Evolutionary conservation across 2,797 vertebrate genomes (phyloP), one percentile per base, ranked within the genome.

Genomic region (Artibeus lituratus): DNA sequence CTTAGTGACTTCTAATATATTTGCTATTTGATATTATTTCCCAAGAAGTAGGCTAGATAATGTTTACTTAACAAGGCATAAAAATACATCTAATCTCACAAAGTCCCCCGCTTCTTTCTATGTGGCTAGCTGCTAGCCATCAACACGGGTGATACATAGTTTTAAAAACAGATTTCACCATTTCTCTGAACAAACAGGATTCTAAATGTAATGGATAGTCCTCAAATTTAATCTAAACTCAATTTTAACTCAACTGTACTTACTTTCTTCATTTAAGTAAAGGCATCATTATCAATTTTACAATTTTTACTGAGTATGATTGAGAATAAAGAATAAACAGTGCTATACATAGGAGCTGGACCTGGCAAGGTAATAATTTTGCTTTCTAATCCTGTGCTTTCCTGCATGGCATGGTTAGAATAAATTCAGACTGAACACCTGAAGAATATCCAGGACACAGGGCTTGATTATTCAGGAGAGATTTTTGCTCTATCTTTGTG

Each of bases 11-110:
- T 92, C 62, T 10, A 69, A 53, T 39, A 65, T 53, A 53, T 67
- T 42, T 87, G 55, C 42, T 95, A 85, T 24, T 84, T 90, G 92
- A 74, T 81, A 87, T 29, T 39, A 94, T 73, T 96, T 90, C 42
- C 26, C 39, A 62, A 9, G 19, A 65, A 84, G 12, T 78, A 62
- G 59, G 14, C 47, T 65, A 86, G 42, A 78, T 6, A 89, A 19
- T 39, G 65, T 35, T 74, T 92, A 85, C 47, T 90, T 69, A 72
- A 81, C 19, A 39, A 94, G 47, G 65, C 42, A 86, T 47, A 91
- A 91, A 95, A 76, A 77, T 44, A 76, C 12, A 65, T 24, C 53
- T 70, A 87, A 90, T 42, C 32, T 92, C 21, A 65, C 47, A 83
- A 59, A 78, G 39, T 15, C 16, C 55, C 82, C 51, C 26, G 24